These are phyloP conservation scores for Pipa parva DNA, from an alignment of 2,113 vertebrate genomes.

Conservation along the genomic window DNA sequence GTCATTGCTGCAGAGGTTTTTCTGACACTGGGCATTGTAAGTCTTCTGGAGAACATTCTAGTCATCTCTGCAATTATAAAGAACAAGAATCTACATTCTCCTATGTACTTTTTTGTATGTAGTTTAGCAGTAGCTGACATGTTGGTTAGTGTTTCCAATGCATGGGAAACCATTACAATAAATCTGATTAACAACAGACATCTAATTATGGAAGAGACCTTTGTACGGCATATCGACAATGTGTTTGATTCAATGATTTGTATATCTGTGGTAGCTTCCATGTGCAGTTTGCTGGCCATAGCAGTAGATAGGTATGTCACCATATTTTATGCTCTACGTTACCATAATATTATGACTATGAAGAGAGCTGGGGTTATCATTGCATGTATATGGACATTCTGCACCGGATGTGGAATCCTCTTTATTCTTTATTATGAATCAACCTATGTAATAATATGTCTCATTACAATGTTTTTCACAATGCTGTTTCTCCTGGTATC, in stretches of 20 bases:
- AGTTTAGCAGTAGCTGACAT: slow-evolving; percentile 92
- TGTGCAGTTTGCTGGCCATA: slow-evolving; percentile 91
- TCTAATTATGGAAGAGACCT: slow-evolving; percentile 80
- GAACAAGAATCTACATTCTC: slow-evolving; percentile 93
- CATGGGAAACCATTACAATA: slow-evolving; percentile 91
- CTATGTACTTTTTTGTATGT: slow-evolving; percentile 96
- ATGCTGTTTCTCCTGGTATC: slow-evolving; percentile 92
- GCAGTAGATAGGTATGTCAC: slow-evolving; percentile 90
- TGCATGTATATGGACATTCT: slow-evolving; percentile 85
- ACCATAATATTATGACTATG: slow-evolving; percentile 89
- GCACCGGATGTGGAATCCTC: slow-evolving; percentile 83
- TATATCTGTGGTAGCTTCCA: slow-evolving; percentile 93
- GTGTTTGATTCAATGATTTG: slow-evolving; percentile 95
- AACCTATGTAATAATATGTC: slow-evolving; percentile 82
- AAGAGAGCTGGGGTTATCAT: slow-evolving; percentile 77
- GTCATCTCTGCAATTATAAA: slow-evolving; percentile 85
- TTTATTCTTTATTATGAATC: slow-evolving; percentile 92
- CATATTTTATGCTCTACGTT: slow-evolving; percentile 90
- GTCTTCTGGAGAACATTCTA: slow-evolving; percentile 90
- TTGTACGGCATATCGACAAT: slow-evolving; percentile 88
- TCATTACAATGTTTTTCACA: slow-evolving; percentile 90
- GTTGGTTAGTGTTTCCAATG: slow-evolving; percentile 90
- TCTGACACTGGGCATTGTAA: slow-evolving; percentile 84
- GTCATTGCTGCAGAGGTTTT: slow-evolving; percentile 77
- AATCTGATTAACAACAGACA: slow-evolving; percentile 83